Percentiles rank a stretch among this genome's conserved stretches.
Evolutionary conservation across 2,797 vertebrate genomes (phyloP).

Genomic region (Leptatherina wallacei): DNA sequence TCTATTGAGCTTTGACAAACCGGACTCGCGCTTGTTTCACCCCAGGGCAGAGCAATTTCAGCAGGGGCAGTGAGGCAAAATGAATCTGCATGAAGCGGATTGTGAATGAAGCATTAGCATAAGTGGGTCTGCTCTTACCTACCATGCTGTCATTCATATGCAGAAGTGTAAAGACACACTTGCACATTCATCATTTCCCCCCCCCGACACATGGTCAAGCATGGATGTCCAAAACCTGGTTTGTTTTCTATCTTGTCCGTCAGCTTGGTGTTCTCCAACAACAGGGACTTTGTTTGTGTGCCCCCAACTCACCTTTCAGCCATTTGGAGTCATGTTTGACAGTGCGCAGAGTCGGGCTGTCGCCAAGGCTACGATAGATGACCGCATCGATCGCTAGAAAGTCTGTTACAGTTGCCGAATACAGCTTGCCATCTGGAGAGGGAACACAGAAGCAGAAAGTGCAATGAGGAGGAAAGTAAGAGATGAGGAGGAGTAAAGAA

Average conservation of each 20-base stretch:
- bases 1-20: conserved; percentile 69
- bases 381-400: conserved; percentile 98
- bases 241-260: conserved; percentile 58
- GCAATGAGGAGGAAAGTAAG: conserved; percentile 44
- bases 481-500: conserved; percentile 22
- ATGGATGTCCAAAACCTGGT: conserved; percentile 24
- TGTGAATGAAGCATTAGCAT: conserved; percentile 56
- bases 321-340: conserved; percentile 99
- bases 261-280: conserved; percentile 28
- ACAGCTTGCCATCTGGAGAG: conserved; percentile 93
- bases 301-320: conserved; percentile 92
- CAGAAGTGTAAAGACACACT: conserved; percentile 15
- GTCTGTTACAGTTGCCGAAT: conserved; percentile 98
- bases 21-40: conserved; percentile 64
- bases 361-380: conserved; percentile 98
- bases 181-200: conserved; percentile 33
- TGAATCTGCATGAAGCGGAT: conserved; percentile 57
- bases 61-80: conserved; percentile 58
- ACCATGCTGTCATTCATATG: conserved; percentile 23
- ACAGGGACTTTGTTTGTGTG: conserved; percentile 42
- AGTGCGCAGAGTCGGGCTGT: conserved; percentile 96
- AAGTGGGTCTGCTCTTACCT: conserved; percentile 42
- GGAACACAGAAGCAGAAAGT: conserved; percentile 48
- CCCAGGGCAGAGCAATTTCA: conserved; percentile 65
- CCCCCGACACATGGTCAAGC: conserved; percentile 18